Base-by-base conservation (phyloP, 2,113 vertebrate genomes). In the Etheostoma spectabile region DNA sequence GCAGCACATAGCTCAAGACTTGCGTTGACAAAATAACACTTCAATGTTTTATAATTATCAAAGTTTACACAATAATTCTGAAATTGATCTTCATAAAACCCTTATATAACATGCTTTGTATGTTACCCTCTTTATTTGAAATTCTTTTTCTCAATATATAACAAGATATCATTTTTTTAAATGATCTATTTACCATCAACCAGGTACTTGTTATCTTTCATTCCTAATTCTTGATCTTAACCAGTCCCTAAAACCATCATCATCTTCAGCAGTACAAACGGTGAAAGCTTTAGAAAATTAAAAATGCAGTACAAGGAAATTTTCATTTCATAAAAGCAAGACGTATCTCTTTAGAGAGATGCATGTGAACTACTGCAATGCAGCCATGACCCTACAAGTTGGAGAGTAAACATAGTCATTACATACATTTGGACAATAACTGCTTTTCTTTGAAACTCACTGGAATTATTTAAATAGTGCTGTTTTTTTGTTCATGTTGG, bases 241-340 rank as follows among this genome's bases (percentile, higher is more conserved):
- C 18, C 35, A 51, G 74, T 30, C 71, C 51, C 69, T 63, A 62
- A 57, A 52, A 35, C 11, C 21, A 42, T 75, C 22, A 53, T 74
- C 53, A 48, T 22, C 57, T 19, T 18, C 12, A 38, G 55, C 55
- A 42, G 65, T 33, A 30, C 52, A 71, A 51, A 67, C 57, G 56
- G 8, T 24, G 5, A 18, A 18, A 38, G 22, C 53, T 57, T 38
- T 2, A 3, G 51, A 35, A 57, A 51, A 19, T 48, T 3, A 18
- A 33, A 49, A 69, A 65, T 35, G 2, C 27, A 56, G n/a, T 12
- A 46, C 57, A 69, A 33, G 79, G 52, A 56, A 51, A 24, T 63
- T 48, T 63, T 24, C 2, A 56, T 52, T 42, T 73, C 8, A 24
- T 35, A 16, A 52, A 72, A 30, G 4, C 10, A 22, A 21, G 24